Base-by-base conservation (phyloP, 2,113 vertebrate genomes). In the Strix uralensis region DNA sequence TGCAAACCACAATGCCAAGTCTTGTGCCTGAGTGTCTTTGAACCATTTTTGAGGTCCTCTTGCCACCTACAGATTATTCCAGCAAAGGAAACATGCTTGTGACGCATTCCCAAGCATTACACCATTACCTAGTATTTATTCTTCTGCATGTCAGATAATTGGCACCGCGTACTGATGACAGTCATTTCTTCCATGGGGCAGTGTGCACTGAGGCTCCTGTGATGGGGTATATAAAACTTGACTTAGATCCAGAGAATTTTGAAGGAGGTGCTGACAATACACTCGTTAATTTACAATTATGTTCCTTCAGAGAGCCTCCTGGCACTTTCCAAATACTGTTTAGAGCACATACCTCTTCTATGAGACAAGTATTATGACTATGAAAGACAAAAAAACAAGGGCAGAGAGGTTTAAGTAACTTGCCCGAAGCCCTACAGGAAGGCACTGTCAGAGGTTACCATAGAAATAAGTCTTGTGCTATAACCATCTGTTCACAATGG, bases 11-110 rank as follows among this genome's bases (percentile, higher is more conserved):
- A 57, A 38, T 7, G 22, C 30, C 78, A 63, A 57, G 49, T 46
- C 65, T 94, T 71, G 42, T 69, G 58, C 52, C 30, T 29, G 54
- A 59, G 21, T 25, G 44, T 27, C 40, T 90, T 54, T 75, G 70
- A 87, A 94, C 34, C 62, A 65, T 77, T 87, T 87, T 36, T 94
- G 84, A 91, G 84, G 61, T 66, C 92, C 61, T 95, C 58, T 96
- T 96, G 90, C 67, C 92, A 95, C 92, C 87, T 94, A 77, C 78
- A 85, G 93, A 91, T 97, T 85, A 87, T 91, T 91, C 81, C 84
- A 91, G 77, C 61, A 55, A 59, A 87, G 70, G 65, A 91, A 97
- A 79, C 30, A 36, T 0, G 4, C 34, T 44, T 5, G 6, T 84
- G 78, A 94, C 92, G 69, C 90, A 77, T 69, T 93, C 84, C 81